Conservation (phyloP, 2,797 vertebrate species). For the Psittacula echo region DNA sequence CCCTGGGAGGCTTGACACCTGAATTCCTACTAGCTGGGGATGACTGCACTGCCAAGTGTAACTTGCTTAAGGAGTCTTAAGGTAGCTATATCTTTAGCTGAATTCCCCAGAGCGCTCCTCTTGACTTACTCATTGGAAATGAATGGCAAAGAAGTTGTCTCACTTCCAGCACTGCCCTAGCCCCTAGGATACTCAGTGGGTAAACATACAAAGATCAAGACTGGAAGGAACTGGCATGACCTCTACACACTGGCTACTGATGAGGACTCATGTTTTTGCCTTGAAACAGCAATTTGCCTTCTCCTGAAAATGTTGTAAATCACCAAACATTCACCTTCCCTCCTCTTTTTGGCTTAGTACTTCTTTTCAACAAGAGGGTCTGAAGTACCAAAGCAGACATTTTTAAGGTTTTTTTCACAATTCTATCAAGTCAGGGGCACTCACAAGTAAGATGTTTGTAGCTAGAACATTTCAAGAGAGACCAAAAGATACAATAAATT, state of each 20-base stretch:
- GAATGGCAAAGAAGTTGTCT: not conserved
- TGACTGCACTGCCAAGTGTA: not conserved
- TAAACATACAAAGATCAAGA: not conserved
- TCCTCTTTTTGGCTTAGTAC: not conserved
- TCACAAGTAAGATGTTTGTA: not conserved
- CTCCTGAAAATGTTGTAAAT: not conserved
- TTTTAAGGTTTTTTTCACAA: not conserved
- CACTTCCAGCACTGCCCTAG: not conserved
- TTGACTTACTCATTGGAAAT: not conserved
- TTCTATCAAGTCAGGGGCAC: not conserved
- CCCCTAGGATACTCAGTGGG: not conserved
- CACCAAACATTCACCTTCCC: not conserved
- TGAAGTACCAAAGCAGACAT: not conserved
- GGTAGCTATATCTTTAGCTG: not conserved
- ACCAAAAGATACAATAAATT: not conserved
- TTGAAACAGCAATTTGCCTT: not conserved
- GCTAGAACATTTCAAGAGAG: not conserved
- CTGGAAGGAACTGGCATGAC: not conserved
- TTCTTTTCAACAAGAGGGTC: not conserved
- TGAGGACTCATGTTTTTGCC: not conserved
- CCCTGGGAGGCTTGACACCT: not conserved
- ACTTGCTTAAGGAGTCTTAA: not conserved
- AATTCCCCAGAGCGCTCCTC: not conserved
- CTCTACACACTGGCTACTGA: not conserved
- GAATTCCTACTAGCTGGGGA: not conserved